Evolutionary conservation across 2,113 vertebrate species (phyloP).

Genomic region (Vombatus ursinus): DNA sequence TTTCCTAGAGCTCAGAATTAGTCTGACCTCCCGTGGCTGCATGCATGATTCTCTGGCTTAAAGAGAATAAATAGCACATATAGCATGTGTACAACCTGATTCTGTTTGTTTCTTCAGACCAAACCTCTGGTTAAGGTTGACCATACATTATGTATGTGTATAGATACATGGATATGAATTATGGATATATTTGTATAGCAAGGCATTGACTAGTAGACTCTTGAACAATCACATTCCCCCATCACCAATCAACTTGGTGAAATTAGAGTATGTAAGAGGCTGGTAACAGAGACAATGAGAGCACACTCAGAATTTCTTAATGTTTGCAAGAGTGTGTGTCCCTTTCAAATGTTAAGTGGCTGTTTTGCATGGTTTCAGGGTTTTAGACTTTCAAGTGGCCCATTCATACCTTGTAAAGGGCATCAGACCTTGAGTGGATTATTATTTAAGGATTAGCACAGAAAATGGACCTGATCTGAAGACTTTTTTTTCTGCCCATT

Average conservation of each 20-base stretch:
- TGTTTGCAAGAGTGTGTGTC: too few species aligned
- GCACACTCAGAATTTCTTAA: not conserved
- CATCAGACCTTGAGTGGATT: not conserved
- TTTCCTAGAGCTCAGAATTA: too few species aligned
- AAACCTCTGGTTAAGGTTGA: too few species aligned
- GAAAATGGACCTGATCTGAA: not conserved
- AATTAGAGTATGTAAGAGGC: not conserved
- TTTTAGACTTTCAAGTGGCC: not conserved
- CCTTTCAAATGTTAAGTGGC: not conserved
- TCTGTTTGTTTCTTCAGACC: too few species aligned
- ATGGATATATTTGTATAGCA: not conserved
- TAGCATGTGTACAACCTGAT: too few species aligned
- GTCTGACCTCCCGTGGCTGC: too few species aligned
- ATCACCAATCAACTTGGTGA: not conserved
- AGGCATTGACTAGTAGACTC: not conserved
- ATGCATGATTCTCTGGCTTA: too few species aligned
- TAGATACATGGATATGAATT: not conserved
- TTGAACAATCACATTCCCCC: not conserved
- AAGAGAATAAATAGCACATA: too few species aligned
- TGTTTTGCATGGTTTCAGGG: not conserved
- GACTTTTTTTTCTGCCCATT: not conserved
- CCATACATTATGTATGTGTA: not conserved
- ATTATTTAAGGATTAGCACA: not conserved
- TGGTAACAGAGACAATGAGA: not conserved
- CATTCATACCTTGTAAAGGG: too few species aligned